phyloP scores from a whole-genome alignment of 2,797 vertebrate genomes.

The Myotis daubentonii region DNA sequence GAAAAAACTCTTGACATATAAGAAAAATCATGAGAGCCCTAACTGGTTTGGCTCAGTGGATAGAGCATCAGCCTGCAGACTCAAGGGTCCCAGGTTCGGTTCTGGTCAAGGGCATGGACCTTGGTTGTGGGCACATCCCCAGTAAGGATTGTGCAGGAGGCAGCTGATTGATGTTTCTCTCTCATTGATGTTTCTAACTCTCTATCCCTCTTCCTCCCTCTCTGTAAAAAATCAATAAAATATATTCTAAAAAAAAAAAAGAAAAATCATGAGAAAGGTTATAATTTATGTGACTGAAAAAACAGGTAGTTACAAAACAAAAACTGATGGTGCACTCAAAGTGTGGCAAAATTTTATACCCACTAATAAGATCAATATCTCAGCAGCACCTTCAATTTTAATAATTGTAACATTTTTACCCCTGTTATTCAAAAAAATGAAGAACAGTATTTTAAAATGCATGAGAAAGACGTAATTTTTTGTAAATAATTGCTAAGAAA shows the following conservation, averaged over 20 bases:
- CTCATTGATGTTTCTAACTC: no score
- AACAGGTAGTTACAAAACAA: not conserved
- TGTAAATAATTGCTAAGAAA: not conserved
- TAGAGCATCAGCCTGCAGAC: no score
- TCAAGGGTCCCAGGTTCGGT: no score
- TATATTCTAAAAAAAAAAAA: no score
- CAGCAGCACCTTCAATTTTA: not conserved
- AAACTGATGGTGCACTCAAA: not conserved
- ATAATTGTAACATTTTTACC: not conserved
- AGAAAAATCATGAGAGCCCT: conserved; percentile 13
- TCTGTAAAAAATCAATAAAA: no score
- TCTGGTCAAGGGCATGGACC: no score
- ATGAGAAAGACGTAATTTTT: not conserved
- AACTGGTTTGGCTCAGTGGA: no score
- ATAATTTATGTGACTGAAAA: not conserved
- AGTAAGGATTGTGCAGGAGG: no score
- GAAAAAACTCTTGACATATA: not conserved
- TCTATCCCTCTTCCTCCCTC: no score
- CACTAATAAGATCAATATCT: not conserved
- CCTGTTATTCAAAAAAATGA: not conserved
- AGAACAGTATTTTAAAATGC: not conserved
- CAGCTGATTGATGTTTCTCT: no score
- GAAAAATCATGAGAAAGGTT: no score
- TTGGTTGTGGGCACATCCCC: no score
- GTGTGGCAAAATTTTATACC: not conserved